phyloP scores from a whole-genome alignment of 1,140 invertebrate genomes.

The Halictus rubicundus region DNA sequence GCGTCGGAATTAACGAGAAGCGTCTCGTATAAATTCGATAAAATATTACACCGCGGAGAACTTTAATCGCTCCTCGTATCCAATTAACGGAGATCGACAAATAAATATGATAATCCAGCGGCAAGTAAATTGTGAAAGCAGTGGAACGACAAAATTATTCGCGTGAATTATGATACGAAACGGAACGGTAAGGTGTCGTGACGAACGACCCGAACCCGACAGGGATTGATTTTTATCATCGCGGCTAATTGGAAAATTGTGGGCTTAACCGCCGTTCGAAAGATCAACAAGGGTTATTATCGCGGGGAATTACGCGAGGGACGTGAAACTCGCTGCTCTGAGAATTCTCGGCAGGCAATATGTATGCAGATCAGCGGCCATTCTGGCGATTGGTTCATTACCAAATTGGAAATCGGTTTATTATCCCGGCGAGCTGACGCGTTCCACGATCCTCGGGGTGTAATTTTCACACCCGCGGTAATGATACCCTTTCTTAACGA shows the following conservation, averaged over 20 bases:
- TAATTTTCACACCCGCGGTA: slow-evolving; percentile 60
- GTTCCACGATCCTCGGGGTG: slow-evolving; percentile 36
- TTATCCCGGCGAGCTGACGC: slow-evolving; percentile 10
- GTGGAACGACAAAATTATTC: neutral
- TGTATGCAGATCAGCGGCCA: slow-evolving; percentile 41
- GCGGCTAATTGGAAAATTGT: slow-evolving; percentile 55
- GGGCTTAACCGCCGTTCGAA: neutral
- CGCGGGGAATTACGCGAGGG: slow-evolving; percentile 11
- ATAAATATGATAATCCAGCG: neutral
- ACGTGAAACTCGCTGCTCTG: neutral
- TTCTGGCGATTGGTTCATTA: slow-evolving; percentile 36
- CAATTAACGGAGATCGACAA: neutral
- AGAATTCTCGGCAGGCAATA: slow-evolving; percentile 25
- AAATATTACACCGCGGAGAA: too few species aligned
- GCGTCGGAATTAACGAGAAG: too few species aligned
- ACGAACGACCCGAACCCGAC: neutral
- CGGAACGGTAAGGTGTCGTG: neutral
- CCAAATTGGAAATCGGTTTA: slow-evolving; percentile 34
- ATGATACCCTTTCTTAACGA: slow-evolving; percentile 55
- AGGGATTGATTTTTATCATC: slow-evolving; percentile 23
- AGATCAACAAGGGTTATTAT: slow-evolving; percentile 30
- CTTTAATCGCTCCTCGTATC: too few species aligned
- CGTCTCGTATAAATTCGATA: too few species aligned
- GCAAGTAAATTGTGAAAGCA: neutral
- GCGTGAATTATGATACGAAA: neutral